phyloP scores from a whole-genome alignment of 2,888 invertebrate species.

The Rotaria socialis region DNA sequence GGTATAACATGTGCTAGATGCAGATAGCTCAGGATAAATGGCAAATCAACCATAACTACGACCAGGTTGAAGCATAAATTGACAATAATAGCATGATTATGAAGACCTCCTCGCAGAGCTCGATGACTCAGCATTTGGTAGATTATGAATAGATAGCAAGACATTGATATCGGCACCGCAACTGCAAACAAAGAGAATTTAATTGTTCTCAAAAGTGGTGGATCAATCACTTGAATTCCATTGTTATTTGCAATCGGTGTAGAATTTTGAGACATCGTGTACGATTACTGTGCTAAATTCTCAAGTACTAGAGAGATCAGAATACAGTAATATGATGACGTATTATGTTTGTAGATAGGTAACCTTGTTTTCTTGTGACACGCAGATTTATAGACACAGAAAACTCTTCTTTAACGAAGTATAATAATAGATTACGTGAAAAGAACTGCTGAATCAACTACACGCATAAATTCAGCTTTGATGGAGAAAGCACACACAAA shows the following conservation, averaged over 20 bases:
- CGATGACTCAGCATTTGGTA: background rate
- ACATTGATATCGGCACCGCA: background rate
- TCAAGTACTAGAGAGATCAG: too few relatives aligned
- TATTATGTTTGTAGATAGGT: too few relatives aligned
- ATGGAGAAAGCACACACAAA: too few relatives aligned
- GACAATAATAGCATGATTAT: background rate
- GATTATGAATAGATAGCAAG: background rate
- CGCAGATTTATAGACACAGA: too few relatives aligned
- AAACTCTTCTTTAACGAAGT: too few relatives aligned
- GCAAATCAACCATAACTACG: background rate
- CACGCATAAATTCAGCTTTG: too few relatives aligned
- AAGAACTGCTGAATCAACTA: too few relatives aligned
- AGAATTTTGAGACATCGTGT: background rate
- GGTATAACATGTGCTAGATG: background rate
- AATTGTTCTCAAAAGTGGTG: background rate
- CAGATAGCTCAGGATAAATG: background rate
- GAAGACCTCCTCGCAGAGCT: background rate
- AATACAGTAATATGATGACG: too few relatives aligned
- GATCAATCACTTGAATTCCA: background rate
- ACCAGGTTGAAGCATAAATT: background rate
- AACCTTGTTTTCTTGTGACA: too few relatives aligned
- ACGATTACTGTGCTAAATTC: too few relatives aligned
- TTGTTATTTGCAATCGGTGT: background rate
- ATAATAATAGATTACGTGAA: too few relatives aligned
- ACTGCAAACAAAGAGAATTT: background rate